Conservation (phyloP, 2,797 vertebrate species). For the Sebastes matsubarae region DNA sequence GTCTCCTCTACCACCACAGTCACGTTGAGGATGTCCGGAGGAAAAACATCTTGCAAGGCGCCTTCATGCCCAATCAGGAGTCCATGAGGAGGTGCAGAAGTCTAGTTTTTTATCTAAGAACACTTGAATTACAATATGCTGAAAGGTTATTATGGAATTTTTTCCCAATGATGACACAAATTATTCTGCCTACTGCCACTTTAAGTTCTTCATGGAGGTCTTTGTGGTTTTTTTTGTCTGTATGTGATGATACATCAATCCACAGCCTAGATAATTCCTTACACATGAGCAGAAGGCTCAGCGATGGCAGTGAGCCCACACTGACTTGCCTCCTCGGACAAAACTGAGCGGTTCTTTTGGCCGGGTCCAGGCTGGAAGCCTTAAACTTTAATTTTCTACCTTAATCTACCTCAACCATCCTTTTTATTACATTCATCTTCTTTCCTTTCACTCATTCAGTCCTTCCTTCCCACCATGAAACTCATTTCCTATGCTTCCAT, state of each 20-base stretch:
- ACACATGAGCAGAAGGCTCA: background rate
- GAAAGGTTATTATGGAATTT: too few relatives aligned
- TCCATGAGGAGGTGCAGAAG: too few relatives aligned
- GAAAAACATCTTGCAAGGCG: too few relatives aligned
- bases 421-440: constrained; percentile 4
- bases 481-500: background rate
- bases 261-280: background rate
- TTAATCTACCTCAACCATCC: background rate
- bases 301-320: background rate
- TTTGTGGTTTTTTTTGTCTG: background rate
- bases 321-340: background rate
- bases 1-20: too few relatives aligned
- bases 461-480: constrained; percentile 6
- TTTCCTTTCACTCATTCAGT: background rate
- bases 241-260: background rate
- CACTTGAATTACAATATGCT: too few relatives aligned
- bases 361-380: background rate
- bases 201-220: background rate
- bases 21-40: too few relatives aligned
- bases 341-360: background rate
- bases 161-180: too few relatives aligned
- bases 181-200: too few relatives aligned
- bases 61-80: too few relatives aligned
- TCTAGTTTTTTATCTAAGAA: too few relatives aligned
- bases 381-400: constrained; percentile 3